Base-by-base conservation (phyloP, 1,140 invertebrate species). In the Tetranychus cinnabarinus region DNA sequence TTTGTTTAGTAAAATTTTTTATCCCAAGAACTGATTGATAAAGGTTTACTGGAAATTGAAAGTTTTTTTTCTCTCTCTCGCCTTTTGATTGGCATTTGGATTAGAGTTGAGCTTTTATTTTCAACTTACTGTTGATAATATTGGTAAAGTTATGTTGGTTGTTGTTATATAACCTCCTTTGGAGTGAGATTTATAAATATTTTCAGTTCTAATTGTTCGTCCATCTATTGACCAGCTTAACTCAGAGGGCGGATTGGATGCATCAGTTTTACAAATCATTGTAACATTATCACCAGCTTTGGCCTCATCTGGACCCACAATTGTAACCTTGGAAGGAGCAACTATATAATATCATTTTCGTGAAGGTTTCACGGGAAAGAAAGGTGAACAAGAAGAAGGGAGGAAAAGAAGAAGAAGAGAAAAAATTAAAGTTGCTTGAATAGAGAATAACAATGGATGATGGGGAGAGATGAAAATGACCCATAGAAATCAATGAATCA, bases 201-300 rank as follows among this genome's bases (percentile, higher is more conserved):
- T 69, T 15, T 69, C 68, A 8, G 68, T 64, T 60, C 61, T 63
- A 12, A 69, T 64, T 34, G 68, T 66, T 37, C 68, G 64, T 15
- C 86, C 86, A 61, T 69, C 67, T 3, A 68, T 66, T 66, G 85
- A 81, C 88, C 88, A 96, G 64, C 85, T 88, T 62, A 97, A 84
- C 65, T 87, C 83, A 3, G 90, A 85, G 2, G 85, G 79, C 7
- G 92, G 92, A 75, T 96, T 96, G 58, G 85, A 87, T 66, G 86
- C 84, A 52, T 85, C 82, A 1, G 89, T 88, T 45, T 79, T 81
- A 73, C 90, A 96, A 55, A 79, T 84, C 62, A 95, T 74, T 8
- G 83, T 82, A n/a, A 93, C 82, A 45, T 79, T 76, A 66, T 93
- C 85, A 6, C 86, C 85, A 4, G 86, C 84, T 68, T 84, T 81